Percentiles rank a stretch among this genome's conserved stretches.
phyloP scores from a whole-genome alignment of 2,888 invertebrate genomes.

The Piscicola geometra region DNA sequence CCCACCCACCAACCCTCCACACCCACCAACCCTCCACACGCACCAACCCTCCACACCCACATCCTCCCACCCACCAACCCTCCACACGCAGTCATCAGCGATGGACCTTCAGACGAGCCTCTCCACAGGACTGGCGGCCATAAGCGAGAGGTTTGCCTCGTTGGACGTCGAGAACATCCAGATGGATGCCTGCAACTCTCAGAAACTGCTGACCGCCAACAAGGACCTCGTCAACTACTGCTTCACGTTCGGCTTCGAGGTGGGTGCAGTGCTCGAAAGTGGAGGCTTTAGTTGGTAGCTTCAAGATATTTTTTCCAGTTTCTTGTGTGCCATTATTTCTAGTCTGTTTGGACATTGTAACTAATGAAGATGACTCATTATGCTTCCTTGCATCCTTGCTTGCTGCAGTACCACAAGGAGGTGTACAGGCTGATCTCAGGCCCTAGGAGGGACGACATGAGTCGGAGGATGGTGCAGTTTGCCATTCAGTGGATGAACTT shows the following conservation, averaged over 20 bases:
- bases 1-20: too few species aligned
- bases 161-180: conserved; percentile 56
- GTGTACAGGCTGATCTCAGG: conserved; percentile 65
- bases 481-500: conserved; percentile 84
- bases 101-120: conserved; percentile 60
- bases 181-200: conserved; percentile 62
- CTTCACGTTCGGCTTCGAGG: conserved; percentile 83
- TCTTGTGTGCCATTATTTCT: too few species aligned
- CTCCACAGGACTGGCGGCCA: conserved; percentile 61
- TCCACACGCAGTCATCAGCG: conserved; percentile 59
- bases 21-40: too few species aligned
- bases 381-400: too few species aligned
- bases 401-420: conserved; percentile 64
- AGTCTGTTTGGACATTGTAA: too few species aligned
- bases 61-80: too few species aligned
- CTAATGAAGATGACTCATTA: too few species aligned
- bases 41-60: too few species aligned
- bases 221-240: conserved; percentile 78
- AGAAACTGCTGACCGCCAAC: conserved; percentile 62
- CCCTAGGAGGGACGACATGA: conserved; percentile 58
- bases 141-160: conserved; percentile 61
- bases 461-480: conserved; percentile 65
- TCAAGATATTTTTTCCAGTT: too few species aligned
- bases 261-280: too few species aligned
- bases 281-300: too few species aligned